Conservation (phyloP, 2,888 invertebrate genomes). For the Monoplex corrugatus region DNA sequence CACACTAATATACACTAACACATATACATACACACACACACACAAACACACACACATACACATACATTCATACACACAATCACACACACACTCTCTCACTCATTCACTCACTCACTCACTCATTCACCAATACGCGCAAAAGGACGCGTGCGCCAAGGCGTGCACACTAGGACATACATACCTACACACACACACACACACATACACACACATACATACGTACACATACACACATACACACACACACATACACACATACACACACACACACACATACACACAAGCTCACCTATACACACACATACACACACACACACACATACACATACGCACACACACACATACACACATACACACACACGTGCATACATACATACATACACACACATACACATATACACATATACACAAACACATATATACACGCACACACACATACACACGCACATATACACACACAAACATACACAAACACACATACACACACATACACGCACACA, state of each 20-base stretch:
- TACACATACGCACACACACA: neutral
- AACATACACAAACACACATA: neutral
- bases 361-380: neutral
- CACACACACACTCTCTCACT: neutral
- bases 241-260: slow-evolving; percentile 7
- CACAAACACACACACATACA: no score
- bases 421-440: no score
- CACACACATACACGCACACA: neutral
- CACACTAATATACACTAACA: neutral
- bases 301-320: slow-evolving; percentile 4
- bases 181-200: neutral
- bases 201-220: slow-evolving; percentile 6
- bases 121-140: neutral
- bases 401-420: neutral
- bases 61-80: neutral
- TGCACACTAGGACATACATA: neutral
- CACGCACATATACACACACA: no score
- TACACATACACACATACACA: neutral
- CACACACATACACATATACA: neutral
- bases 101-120: neutral
- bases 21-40: neutral
- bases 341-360: neutral
- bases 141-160: neutral
- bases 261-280: slow-evolving; percentile 3
- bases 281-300: slow-evolving; percentile 2